phyloP scores from a whole-genome alignment of 1,140 invertebrate genomes.

The Carcinoscorpius rotundicauda region DNA sequence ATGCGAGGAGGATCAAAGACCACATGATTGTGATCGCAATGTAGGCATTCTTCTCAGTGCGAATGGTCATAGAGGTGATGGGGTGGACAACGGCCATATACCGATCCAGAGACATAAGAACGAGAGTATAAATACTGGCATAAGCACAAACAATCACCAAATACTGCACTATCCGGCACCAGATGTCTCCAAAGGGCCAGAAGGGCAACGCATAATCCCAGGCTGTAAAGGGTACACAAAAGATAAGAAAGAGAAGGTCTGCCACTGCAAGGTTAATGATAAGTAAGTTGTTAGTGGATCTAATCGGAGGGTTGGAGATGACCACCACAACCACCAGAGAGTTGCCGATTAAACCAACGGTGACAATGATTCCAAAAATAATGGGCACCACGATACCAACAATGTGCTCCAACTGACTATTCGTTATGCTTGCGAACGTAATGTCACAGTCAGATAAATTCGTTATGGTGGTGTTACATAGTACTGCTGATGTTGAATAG shows the following conservation, averaged over 20 bases:
- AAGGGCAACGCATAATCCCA: slow-evolving; percentile 67
- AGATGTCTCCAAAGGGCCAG: slow-evolving; percentile 81
- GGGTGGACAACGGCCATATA: too few species aligned
- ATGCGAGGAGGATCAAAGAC: slow-evolving; percentile 60
- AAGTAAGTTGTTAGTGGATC: slow-evolving; percentile 80
- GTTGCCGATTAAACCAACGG: slow-evolving; percentile 81
- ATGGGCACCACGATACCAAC: slow-evolving; percentile 47
- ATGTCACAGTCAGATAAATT: too few species aligned
- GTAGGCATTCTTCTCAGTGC: slow-evolving; percentile 73
- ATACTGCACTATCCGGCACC: slow-evolving; percentile 79
- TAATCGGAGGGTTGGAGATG: slow-evolving; percentile 64
- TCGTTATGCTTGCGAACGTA: too few species aligned
- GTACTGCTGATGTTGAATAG: too few species aligned
- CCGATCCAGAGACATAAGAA: too few species aligned
- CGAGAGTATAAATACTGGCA: slow-evolving; percentile 46
- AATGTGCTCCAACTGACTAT: background rate
- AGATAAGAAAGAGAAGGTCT: slow-evolving; percentile 83
- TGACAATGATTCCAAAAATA: slow-evolving; percentile 71
- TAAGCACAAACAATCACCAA: slow-evolving; percentile 77
- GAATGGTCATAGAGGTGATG: slow-evolving; percentile 55
- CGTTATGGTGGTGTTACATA: too few species aligned
- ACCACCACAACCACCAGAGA: slow-evolving; percentile 62
- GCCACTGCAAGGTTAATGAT: slow-evolving; percentile 79
- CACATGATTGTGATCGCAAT: slow-evolving; percentile 64
- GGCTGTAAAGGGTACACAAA: slow-evolving; percentile 88